These are phyloP conservation scores for Platichthys stellatus DNA, from an alignment of 2,113 vertebrate genomes.

Conservation along the genomic window DNA sequence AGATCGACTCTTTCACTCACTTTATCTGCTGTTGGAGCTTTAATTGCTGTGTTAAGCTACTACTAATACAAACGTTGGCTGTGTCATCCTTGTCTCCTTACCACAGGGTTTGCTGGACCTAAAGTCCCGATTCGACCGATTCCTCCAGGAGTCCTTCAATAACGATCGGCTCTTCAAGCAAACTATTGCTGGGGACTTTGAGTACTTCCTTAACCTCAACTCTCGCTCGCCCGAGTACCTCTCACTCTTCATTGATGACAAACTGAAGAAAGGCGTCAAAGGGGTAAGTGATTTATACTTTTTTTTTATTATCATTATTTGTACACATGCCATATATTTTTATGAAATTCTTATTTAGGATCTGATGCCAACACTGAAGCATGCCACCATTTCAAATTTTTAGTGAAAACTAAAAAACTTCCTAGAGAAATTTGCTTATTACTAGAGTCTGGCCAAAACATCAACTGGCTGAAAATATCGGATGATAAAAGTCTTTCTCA, in stretches of 20 bases:
- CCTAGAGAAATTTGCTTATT: no score
- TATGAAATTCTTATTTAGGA: background rate
- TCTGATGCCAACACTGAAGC: background rate
- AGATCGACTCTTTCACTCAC: no score
- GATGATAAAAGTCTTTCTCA: no score
- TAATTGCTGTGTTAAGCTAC: background rate
- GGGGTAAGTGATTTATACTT: slow-evolving; percentile 86
- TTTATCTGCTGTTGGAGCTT: slow-evolving; percentile 3
- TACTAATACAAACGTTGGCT: background rate
- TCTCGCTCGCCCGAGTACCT: slow-evolving; percentile 99
- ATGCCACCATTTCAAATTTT: background rate
- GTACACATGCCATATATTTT: background rate
- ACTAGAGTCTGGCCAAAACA: background rate
- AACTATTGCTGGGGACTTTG: slow-evolving; percentile 98
- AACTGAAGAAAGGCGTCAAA: slow-evolving; percentile 98
- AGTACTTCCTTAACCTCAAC: slow-evolving; percentile 99
- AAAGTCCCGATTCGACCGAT: slow-evolving; percentile 97
- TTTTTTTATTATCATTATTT: background rate
- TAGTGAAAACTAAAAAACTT: no score
- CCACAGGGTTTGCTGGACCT: slow-evolving; percentile 94
- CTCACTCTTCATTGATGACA: slow-evolving; percentile 99
- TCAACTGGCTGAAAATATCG: background rate
- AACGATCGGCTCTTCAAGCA: slow-evolving; percentile 99
- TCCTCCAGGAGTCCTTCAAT: slow-evolving; percentile 97
- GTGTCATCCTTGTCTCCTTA: background rate